Percentiles rank a stretch among this genome's conserved stretches.
These are phyloP conservation scores for Heterotis niloticus DNA, from an alignment of 2,113 vertebrate species.

Conservation along the genomic window DNA sequence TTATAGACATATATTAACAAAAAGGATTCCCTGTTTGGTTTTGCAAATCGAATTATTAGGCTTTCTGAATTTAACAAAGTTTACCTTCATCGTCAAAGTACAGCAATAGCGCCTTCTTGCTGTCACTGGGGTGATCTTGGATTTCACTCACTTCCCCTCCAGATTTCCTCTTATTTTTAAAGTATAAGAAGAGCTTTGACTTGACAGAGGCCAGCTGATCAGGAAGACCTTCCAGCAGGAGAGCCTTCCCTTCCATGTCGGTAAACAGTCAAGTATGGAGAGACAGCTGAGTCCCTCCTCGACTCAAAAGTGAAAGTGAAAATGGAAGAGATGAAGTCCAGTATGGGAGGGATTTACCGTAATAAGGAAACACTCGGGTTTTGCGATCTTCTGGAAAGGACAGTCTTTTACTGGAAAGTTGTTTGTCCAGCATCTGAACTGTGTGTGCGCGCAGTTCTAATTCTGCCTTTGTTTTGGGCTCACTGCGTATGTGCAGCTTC, in stretches of 20 bases:
- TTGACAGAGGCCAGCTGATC: constrained; percentile 27
- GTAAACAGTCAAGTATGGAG: background rate
- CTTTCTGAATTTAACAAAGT: background rate
- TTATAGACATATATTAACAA: too few relatives aligned
- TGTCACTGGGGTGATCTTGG: constrained; percentile 37
- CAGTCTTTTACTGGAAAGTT: too few relatives aligned
- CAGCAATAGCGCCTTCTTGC: constrained; percentile 40
- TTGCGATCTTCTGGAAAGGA: too few relatives aligned
- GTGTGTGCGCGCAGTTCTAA: background rate
- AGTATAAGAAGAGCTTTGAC: constrained; percentile 43
- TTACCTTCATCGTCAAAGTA: constrained; percentile 41
- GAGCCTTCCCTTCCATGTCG: constrained; percentile 25
- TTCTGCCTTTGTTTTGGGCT: background rate
- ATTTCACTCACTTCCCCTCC: constrained; percentile 45
- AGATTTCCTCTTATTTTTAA: constrained; percentile 50
- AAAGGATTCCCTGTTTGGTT: too few relatives aligned
- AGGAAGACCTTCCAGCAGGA: constrained; percentile 45
- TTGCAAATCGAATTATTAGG: too few relatives aligned
- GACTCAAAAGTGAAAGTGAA: constrained; percentile 15
- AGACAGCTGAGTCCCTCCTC: background rate
- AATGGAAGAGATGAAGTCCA: background rate
- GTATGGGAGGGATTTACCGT: background rate
- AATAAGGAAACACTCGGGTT: background rate
- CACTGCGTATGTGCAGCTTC: background rate
- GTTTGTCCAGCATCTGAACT: background rate